Evolutionary conservation across 2,888 invertebrate genomes (phyloP), one percentile per base, ranked within the genome.

Genomic region (Mythimna vitellina): DNA sequence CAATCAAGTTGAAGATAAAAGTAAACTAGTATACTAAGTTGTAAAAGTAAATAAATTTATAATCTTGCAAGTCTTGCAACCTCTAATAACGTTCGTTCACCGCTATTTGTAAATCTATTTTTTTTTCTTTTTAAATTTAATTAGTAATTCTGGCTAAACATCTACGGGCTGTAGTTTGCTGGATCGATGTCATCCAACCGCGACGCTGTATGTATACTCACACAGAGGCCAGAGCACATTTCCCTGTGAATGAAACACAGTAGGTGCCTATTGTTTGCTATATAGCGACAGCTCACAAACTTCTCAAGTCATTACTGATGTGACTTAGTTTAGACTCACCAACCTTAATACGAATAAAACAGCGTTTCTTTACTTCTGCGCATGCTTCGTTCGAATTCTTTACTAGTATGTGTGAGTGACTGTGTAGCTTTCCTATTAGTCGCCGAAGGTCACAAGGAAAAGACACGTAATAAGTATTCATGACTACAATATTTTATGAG

Each of bases 101-200:
- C 5, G 25, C 46, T 46, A 46, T 46, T 46, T 20, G 17, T 46
- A 14, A 46, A 20, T 20, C 4, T 20, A 0, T 46, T 5, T 6
- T 46, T 46, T 14, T 42, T 12, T 38, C 14, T 42, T 42, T 14
- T 46, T n/a, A n/a, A 42, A 42, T 42, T 42, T 14, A 7, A 46
- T 46, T 17, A 17, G 46, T n/a, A 22, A 51, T 46, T 53, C 8
- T 46, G 58, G 38, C 42, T 67, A 42, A 54, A 42, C 38, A 63
- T 60, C 17, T 49, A 46, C n/a, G 29, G 53, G 51, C 79, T 81
- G 69, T 78, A 70, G 67, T 74, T 69, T 75, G 70, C 73, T 71
- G 69, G 77, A 78, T 79, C 76, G 77, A 71, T 81, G 67, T 79
- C 79, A 83, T 70, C 78, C 77, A 79, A 87, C 81, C 81, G 77